Percentiles rank a stretch among this genome's conserved stretches.
Evolutionary conservation across 1,140 invertebrate genomes (phyloP).

Genomic region (Atta texana): DNA sequence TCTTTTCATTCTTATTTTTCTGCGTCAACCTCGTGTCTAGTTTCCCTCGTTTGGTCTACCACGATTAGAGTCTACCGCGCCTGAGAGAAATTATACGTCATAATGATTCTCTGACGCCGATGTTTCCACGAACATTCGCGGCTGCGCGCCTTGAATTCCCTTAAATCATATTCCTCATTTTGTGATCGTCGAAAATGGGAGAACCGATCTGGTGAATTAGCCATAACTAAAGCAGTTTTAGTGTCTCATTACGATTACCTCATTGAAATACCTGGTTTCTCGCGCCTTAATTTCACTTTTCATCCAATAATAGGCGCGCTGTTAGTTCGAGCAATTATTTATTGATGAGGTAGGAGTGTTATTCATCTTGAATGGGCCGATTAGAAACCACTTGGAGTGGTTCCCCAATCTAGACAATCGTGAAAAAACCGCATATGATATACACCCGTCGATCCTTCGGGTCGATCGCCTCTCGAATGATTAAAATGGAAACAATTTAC

Average conservation of each 20-base stretch:
- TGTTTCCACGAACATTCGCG: not conserved
- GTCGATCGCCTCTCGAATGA: constrained; percentile 39
- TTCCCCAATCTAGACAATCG: constrained; percentile 10
- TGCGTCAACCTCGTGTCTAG: constrained; percentile 37
- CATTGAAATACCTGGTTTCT: constrained; percentile 3
- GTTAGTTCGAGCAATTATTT: constrained; percentile 50
- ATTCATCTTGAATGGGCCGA: constrained; percentile 7
- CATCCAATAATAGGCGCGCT: constrained; percentile 29
- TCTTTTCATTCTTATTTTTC: constrained; percentile 32
- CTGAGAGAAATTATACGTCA: constrained; percentile 37
- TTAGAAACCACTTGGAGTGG: constrained; percentile 13
- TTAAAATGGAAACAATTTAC: constrained; percentile 57
- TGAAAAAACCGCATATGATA: constrained; percentile 36
- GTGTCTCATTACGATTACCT: constrained; percentile 5
- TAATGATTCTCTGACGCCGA: constrained; percentile 11
- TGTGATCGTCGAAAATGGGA: not conserved
- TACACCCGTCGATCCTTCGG: not conserved
- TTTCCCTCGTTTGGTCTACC: constrained; percentile 19
- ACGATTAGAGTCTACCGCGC: constrained; percentile 25
- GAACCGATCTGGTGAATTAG: not conserved
- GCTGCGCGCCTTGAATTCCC: not conserved
- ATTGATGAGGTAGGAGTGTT: constrained; percentile 10
- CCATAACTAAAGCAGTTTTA: not conserved
- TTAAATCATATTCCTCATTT: not conserved
- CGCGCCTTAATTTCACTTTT: constrained; percentile 48